Percentiles rank a stretch among this genome's conserved stretches.
Evolutionary conservation across 92 coral and sea anemone species (phyloP).

Genomic region (Pocillopora grandis): DNA sequence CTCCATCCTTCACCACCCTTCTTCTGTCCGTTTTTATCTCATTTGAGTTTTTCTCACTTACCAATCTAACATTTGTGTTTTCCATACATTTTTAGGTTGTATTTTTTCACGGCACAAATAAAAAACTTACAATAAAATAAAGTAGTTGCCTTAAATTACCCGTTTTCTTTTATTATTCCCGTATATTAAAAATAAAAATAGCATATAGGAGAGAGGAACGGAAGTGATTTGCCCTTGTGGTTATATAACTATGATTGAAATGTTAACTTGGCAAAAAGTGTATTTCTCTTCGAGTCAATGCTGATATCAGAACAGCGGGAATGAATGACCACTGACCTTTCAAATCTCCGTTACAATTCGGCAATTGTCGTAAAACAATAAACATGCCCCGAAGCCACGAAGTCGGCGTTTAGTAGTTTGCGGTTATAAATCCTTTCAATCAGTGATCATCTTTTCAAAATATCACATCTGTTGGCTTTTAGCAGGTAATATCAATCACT

Average conservation of each 20-base stretch:
- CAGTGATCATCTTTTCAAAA: neutral
- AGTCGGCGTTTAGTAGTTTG: neutral
- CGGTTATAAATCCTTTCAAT: neutral
- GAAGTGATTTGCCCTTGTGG: too few relatives aligned
- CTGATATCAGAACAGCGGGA: neutral
- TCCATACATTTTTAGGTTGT: too few relatives aligned
- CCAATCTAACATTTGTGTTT: too few relatives aligned
- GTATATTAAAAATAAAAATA: too few relatives aligned
- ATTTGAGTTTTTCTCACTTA: too few relatives aligned
- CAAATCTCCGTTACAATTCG: neutral
- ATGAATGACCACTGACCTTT: neutral
- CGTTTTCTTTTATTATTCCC: too few relatives aligned
- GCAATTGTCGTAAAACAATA: neutral
- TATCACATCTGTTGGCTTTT: neutral
- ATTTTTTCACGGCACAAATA: too few relatives aligned
- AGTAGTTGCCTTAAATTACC: too few relatives aligned
- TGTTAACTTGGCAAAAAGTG: neutral
- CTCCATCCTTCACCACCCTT: too few relatives aligned
- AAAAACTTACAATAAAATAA: too few relatives aligned
- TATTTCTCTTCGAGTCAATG: neutral
- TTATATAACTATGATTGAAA: neutral
- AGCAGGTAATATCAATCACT: neutral
- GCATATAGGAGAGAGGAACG: too few relatives aligned
- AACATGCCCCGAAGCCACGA: neutral
- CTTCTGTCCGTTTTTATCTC: too few relatives aligned